These are phyloP conservation scores for Heliconius eleuchia DNA, from an alignment of 1,140 invertebrate genomes.

Conservation along the genomic window DNA sequence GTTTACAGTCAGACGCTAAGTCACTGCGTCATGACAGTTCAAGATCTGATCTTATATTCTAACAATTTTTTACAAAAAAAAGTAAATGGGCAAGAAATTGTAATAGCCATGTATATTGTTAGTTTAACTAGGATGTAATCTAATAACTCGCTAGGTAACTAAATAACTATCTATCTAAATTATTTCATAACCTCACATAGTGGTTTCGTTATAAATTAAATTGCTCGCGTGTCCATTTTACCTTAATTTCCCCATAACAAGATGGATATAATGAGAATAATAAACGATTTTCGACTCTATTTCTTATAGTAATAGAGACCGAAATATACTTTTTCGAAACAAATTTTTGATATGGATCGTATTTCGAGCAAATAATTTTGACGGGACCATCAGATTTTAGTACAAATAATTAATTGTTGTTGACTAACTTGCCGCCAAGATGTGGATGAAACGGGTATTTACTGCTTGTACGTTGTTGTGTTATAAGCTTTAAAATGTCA, in stretches of 20 bases:
- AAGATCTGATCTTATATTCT: too few relatives aligned
- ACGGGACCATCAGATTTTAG: constrained; percentile 36
- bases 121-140: neutral
- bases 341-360: constrained; percentile 29
- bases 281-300: neutral
- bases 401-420: constrained; percentile 40
- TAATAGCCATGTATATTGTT: neutral
- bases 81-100: neutral
- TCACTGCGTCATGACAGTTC: too few relatives aligned
- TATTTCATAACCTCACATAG: constrained; percentile 9
- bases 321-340: neutral
- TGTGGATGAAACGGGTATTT: constrained; percentile 28
- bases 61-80: neutral
- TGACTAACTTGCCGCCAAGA: constrained; percentile 20
- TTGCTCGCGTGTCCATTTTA: constrained; percentile 35
- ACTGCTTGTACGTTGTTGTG: constrained; percentile 1
- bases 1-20: too few relatives aligned
- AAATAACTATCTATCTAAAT: constrained; percentile 14
- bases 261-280: neutral
- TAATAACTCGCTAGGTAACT: neutral
- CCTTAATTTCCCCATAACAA: constrained; percentile 20
- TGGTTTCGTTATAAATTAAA: constrained; percentile 34
- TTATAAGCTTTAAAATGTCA: neutral
- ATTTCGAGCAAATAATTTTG: constrained; percentile 38
- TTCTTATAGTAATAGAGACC: neutral